Evolutionary conservation across 2,113 vertebrate genomes (phyloP), one percentile per base, ranked within the genome.

Genomic region (Lepus americanus): DNA sequence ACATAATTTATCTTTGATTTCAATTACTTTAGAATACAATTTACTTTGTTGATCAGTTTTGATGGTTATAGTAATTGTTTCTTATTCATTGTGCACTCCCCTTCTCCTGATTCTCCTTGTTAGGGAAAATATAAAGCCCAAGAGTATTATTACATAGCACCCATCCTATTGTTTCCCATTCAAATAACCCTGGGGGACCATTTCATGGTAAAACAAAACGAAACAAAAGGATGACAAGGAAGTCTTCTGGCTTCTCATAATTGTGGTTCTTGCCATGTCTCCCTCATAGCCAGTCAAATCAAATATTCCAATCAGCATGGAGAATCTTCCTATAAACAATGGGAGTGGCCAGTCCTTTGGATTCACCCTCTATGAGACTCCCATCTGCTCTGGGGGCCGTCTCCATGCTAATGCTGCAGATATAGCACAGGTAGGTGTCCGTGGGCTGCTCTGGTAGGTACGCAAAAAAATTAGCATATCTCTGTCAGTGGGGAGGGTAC

Each of bases 311-410:
- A n/a, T 99, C 33, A 99, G 98, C 96, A 99, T 99, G 99, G 99
- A 99, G 98, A 99, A 99, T 19, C 98, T 99, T 29, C 99, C 98
- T 0, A 96, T 98, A 19, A 99, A 99, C 51, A 98, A 98, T 10
- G 98, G 97, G 22, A 99, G 98, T 0, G 99, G 99, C 2, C 99
- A 99, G 98, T 98, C 99, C 0, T 99, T 98, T 1, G 99, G 99
- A 1, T 99, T 99, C 16, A 98, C 98, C 0, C 98, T 99, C 13
- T 99, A 99, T 0, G 99, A 99, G 98, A 99, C 98, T 0, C 93
- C 97, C 53, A 98, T 99, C 89, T 98, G 97, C 22, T 98, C 97
- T 0, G 99, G 99, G 67, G 99, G 99, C 7, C 44, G 70, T 1
- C 96, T 99, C 69, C 95, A 97, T 12, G 99, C 98, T 0, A 89